Evolutionary conservation across 2,113 vertebrate genomes (phyloP).

Genomic region (Camelus dromedarius): DNA sequence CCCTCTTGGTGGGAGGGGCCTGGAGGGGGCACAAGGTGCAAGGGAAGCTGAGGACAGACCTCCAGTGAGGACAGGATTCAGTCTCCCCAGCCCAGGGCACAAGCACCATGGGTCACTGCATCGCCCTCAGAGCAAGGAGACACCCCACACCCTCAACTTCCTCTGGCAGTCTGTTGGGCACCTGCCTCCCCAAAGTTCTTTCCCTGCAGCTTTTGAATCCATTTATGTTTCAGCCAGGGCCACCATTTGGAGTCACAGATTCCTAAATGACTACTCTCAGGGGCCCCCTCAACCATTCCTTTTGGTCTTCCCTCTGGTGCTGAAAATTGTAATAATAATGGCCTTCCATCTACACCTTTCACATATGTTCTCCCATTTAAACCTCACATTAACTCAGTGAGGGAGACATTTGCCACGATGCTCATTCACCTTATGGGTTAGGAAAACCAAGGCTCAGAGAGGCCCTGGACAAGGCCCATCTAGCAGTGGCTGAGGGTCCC

Average conservation of each 20-base stretch:
- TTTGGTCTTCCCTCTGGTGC: not conserved
- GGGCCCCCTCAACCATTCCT: not conserved
- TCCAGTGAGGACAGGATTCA: fast-evolving
- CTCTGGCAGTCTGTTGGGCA: not conserved
- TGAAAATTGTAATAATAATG: not conserved
- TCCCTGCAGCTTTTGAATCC: not conserved
- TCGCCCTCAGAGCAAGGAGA: not conserved
- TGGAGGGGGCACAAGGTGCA: not conserved
- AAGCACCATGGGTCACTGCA: too few relatives aligned
- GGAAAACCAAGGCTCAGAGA: not conserved
- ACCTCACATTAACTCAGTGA: not conserved
- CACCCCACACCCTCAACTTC: fast-evolving
- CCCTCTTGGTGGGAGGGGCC: not conserved
- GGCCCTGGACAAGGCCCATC: not conserved
- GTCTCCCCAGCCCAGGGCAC: not conserved
- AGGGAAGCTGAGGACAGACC: not conserved
- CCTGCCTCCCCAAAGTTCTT: not conserved
- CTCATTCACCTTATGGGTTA: not conserved
- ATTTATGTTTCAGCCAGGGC: too few relatives aligned
- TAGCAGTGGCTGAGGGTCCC: not conserved
- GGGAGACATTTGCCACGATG: not conserved
- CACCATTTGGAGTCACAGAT: not conserved
- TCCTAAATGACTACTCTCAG: not conserved
- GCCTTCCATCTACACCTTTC: not conserved
- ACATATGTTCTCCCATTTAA: not conserved